phyloP scores from a whole-genome alignment of 2,113 vertebrate species.

The Oryzias melastigma region DNA sequence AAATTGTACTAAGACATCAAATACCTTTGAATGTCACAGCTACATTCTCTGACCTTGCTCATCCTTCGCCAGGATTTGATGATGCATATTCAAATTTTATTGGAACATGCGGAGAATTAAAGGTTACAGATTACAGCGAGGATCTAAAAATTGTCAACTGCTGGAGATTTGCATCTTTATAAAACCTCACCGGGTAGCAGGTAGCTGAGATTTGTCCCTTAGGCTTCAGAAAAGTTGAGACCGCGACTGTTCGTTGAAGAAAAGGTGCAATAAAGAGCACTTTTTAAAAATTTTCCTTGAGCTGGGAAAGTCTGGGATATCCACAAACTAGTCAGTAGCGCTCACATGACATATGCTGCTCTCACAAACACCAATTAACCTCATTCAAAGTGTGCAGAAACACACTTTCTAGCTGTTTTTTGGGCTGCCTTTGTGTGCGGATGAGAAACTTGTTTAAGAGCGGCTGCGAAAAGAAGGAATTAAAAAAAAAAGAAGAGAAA shows the following conservation, averaged over 20 bases:
- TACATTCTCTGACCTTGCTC: conserved; percentile 7
- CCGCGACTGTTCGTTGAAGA: conserved; percentile 96
- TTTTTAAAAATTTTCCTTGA: conserved; percentile 10
- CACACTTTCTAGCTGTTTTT: conserved; percentile 26
- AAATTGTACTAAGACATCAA: not conserved
- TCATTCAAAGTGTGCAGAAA: conserved; percentile 26
- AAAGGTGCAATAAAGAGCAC: conserved; percentile 95
- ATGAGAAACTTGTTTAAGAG: conserved; percentile 18
- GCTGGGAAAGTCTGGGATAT: conserved; percentile 49
- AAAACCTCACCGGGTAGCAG: conserved; percentile 51
- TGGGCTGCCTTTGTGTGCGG: conserved; percentile 16
- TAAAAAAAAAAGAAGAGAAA: conserved; percentile 30
- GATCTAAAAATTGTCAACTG: conserved; percentile 48
- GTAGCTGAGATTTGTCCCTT: conserved; percentile 44
- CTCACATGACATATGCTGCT: conserved; percentile 45
- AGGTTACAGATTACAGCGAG: conserved; percentile 39
- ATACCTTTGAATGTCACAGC: conserved; percentile 21
- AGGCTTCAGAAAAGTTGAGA: conserved; percentile 41
- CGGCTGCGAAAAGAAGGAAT: conserved; percentile 30
- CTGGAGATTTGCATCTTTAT: conserved; percentile 43
- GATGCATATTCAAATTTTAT: conserved; percentile 31
- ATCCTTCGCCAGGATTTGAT: conserved; percentile 21
- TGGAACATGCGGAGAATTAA: conserved; percentile 47
- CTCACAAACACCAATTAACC: conserved; percentile 55
- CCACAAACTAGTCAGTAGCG: conserved; percentile 39